Base-by-base conservation (phyloP, 92 coral and sea anemone species). In the Zoanthus sociatus region DNA sequence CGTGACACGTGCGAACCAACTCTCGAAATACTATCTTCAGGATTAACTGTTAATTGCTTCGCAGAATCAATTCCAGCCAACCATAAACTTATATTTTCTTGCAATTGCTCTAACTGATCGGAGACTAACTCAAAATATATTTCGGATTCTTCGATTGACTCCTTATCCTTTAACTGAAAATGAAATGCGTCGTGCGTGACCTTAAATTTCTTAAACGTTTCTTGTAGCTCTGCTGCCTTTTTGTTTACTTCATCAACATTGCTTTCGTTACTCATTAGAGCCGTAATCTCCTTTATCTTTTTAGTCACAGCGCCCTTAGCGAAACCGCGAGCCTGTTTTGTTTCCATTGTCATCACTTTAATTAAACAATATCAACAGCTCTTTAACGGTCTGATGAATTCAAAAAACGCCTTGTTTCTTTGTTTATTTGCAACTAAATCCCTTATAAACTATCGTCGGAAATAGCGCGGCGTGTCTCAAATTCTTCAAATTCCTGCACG, bases 1-100 rank as follows among this genome's bases (percentile, higher is more conserved):
- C 26, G 61, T 46, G 78, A 66, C 77, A 46, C 8, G 6, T 42
- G 84, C 12, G 66, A 60, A 7, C 90, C 83, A 15, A 68, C 61
- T 73, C 86, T 92, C 63, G 90, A 84, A 16, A 85, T 45, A 12
- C 90, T 84, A 31, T 92, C 92, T 16, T 89, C 92, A 11, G 94
- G 92, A 8, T 55, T 54, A 37, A 37, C 42, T 37, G 42, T 37
- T 37, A 37, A 37, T 13, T 77, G 37, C 20, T 31, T 79, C 13
- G 69, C 26, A n/a, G 83, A 7, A 71, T 86, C 76, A 17, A 86
- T 31, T 26, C 82, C 82, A 14, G 85, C 75, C 45, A 76, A 32
- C 88, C 92, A 66, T n/a, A 70, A 16, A 51, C 78, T 73, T 12
- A 78, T 45, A 30, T 66, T 77, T 45, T 89, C 55, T 53, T 13